Percentiles rank a stretch among this genome's conserved stretches.
Evolutionary conservation across 2,797 vertebrate species (phyloP).

Genomic region (Sebastes iracundus): DNA sequence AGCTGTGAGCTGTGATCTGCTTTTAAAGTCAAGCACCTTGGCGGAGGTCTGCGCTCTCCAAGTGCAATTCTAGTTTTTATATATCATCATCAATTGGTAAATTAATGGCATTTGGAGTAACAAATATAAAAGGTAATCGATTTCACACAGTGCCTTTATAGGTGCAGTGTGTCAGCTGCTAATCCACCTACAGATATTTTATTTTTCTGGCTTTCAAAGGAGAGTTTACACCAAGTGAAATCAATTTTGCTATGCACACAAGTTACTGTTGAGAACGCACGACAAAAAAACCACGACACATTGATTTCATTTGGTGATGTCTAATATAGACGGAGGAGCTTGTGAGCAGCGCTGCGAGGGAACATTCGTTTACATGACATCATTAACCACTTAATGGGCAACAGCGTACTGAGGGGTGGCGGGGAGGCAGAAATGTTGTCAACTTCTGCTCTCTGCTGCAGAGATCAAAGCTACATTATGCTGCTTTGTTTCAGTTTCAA

Average conservation of each 20-base stretch:
- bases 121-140: background rate
- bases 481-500: background rate
- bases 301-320: background rate
- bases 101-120: background rate
- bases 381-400: constrained; percentile 25
- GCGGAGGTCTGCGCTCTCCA: no score
- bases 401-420: background rate
- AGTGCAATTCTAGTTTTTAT: no score
- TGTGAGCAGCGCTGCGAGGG: background rate
- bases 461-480: background rate
- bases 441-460: background rate
- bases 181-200: background rate
- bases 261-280: background rate
- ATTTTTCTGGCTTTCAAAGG: background rate
- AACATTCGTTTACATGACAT: constrained; percentile 33
- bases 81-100: background rate
- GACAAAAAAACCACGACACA: background rate
- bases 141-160: background rate
- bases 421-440: background rate
- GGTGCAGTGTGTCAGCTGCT: background rate
- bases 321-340: background rate
- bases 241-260: background rate
- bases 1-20: no score
- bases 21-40: no score
- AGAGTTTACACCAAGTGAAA: background rate